A percentile compares a stretch with the other conserved stretches of the same genome.
phyloP scores from a whole-genome alignment of 2,797 vertebrate species.

The Lutjanus argentimaculatus region DNA sequence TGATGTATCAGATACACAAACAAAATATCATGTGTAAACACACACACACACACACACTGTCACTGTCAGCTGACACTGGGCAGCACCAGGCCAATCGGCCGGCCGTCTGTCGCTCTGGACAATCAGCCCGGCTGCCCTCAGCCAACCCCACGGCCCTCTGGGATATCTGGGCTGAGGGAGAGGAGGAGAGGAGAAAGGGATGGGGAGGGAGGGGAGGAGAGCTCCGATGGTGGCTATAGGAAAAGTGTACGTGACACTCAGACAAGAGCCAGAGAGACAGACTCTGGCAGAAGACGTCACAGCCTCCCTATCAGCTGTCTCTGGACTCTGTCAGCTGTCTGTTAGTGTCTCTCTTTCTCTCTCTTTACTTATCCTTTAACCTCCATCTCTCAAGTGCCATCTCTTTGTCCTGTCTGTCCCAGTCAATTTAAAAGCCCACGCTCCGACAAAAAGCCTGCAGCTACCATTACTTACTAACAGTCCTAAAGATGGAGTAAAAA shows the following conservation, averaged over 20 bases:
- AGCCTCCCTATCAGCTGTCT: slow-evolving; percentile 66
- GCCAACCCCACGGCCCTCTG: slow-evolving; percentile 59
- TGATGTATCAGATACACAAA: no score
- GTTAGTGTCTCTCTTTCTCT: slow-evolving; percentile 41
- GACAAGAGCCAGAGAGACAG: slow-evolving; percentile 74
- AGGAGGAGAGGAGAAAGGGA: slow-evolving; percentile 5
- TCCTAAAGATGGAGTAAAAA: neutral
- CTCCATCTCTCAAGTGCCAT: slow-evolving; percentile 31
- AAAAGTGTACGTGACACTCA: slow-evolving; percentile 74
- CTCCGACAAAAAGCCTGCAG: slow-evolving; percentile 5
- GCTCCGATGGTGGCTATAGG: slow-evolving; percentile 57
- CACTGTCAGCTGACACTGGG: slow-evolving; percentile 66
- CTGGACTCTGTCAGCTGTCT: slow-evolving; percentile 78
- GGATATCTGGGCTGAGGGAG: slow-evolving; percentile 57
- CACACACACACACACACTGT: slow-evolving; percentile 30
- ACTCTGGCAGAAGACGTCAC: slow-evolving; percentile 67
- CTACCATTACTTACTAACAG: neutral
- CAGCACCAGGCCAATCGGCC: slow-evolving; percentile 54
- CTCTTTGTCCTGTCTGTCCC: slow-evolving; percentile 48
- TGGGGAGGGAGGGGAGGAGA: slow-evolving; percentile 24
- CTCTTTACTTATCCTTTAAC: slow-evolving; percentile 56
- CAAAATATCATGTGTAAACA: neutral
- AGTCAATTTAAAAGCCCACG: slow-evolving; percentile 6
- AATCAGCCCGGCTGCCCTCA: slow-evolving; percentile 59
- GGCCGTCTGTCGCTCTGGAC: slow-evolving; percentile 59